phyloP scores from a whole-genome alignment of 2,888 invertebrate species.

The Villa cingulata region DNA sequence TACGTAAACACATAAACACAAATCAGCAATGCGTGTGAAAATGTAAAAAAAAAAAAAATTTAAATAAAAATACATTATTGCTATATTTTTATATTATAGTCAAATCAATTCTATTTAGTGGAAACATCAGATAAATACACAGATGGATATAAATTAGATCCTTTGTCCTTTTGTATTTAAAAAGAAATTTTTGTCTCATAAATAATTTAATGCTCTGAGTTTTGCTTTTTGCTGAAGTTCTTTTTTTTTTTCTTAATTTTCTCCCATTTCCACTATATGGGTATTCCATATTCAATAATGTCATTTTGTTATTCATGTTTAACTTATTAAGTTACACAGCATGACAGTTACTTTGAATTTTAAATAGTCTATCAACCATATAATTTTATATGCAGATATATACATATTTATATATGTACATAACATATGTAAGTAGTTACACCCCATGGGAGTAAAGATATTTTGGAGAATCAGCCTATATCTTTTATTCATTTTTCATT shows the following conservation, averaged over 20 bases:
- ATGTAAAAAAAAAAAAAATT: no score
- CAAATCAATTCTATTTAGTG: no score
- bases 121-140: slow-evolving; percentile 13
- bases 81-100: no score
- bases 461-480: neutral
- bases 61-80: no score
- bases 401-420: no score
- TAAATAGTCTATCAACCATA: slow-evolving; percentile 4
- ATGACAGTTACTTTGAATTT: slow-evolving; percentile 10
- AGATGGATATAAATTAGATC: slow-evolving; percentile 14
- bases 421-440: no score
- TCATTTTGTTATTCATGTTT: neutral
- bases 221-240: neutral
- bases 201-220: neutral
- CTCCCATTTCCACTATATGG: neutral
- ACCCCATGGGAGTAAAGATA: neutral
- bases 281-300: neutral
- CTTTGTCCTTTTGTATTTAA: slow-evolving; percentile 7
- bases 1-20: neutral
- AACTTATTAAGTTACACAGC: slow-evolving; percentile 12
- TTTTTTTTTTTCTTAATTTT: slow-evolving; percentile 7
- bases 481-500: no score
- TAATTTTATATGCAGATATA: no score
- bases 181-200: no score
- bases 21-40: no score